Percentiles rank a stretch among this genome's conserved stretches.
phyloP scores from a whole-genome alignment of 2,797 vertebrate species.

The Pygocentrus nattereri region DNA sequence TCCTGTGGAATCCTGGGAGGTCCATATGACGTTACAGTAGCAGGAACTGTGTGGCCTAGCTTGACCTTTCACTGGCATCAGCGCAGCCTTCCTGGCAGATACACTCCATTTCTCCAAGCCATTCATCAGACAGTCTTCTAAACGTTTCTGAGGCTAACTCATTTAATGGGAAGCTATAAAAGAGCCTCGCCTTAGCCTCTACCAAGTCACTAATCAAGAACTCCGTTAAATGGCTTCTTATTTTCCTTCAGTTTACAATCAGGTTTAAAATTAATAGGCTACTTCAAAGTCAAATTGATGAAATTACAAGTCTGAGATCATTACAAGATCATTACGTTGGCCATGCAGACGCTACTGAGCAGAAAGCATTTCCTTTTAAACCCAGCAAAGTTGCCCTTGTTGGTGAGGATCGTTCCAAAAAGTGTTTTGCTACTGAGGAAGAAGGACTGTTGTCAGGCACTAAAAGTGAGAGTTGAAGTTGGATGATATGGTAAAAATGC shows the following conservation, averaged over 20 bases:
- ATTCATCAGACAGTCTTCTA: slow-evolving; percentile 17
- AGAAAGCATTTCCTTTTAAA: slow-evolving; percentile 34
- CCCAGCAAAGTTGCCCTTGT: not conserved
- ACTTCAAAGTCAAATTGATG: not conserved
- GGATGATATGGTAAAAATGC: no score
- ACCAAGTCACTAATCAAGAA: slow-evolving; percentile 44
- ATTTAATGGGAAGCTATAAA: slow-evolving; percentile 23
- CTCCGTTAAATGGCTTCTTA: slow-evolving; percentile 41
- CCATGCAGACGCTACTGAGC: slow-evolving; percentile 18
- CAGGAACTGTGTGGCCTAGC: slow-evolving; percentile 42
- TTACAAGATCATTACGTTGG: slow-evolving; percentile 23
- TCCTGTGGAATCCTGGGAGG: slow-evolving; percentile 44
- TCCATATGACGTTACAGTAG: slow-evolving; percentile 30
- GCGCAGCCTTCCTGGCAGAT: slow-evolving; percentile 20
- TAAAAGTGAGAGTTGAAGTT: not conserved
- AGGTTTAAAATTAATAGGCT: slow-evolving; percentile 7
- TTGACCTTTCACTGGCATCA: slow-evolving; percentile 48
- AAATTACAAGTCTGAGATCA: not conserved
- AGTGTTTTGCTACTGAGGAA: not conserved
- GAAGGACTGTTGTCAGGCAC: not conserved
- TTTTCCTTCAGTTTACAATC: slow-evolving; percentile 10
- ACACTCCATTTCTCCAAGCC: slow-evolving; percentile 43
- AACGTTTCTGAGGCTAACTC: slow-evolving; percentile 7
- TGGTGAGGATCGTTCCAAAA: not conserved
- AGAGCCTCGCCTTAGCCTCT: slow-evolving; percentile 28